phyloP scores from a whole-genome alignment of 1,140 invertebrate genomes.

The Bombus balteatus region DNA sequence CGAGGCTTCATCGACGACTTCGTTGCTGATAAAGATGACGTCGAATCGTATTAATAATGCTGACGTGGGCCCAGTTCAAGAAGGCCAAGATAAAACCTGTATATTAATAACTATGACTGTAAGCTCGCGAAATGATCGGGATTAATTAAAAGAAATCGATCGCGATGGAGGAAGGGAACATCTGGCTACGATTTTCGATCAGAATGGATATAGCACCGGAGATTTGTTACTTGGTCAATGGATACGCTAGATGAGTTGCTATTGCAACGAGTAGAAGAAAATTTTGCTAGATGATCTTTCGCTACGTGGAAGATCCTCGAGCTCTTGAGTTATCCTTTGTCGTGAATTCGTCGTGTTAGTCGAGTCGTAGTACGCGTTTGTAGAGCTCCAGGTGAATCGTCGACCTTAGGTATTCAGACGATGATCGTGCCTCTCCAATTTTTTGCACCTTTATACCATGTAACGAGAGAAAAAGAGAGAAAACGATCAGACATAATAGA shows the following conservation, averaged over 20 bases:
- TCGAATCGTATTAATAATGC: constrained; percentile 17
- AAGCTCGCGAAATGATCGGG: no score
- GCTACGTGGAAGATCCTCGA: not conserved
- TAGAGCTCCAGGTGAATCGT: constrained; percentile 37
- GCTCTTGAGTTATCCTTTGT: not conserved
- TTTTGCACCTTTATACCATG: constrained; percentile 68
- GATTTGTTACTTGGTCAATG: not conserved
- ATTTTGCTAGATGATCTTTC: not conserved
- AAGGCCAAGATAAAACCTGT: not conserved
- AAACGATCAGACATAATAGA: not conserved
- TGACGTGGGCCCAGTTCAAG: constrained; percentile 5
- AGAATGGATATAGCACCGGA: not conserved
- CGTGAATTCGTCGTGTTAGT: constrained; percentile 14
- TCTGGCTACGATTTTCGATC: not conserved
- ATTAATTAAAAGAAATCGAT: not conserved
- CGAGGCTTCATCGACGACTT: not conserved
- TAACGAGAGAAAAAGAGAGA: constrained; percentile 3
- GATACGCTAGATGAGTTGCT: not conserved
- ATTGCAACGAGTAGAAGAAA: not conserved
- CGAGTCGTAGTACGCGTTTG: constrained; percentile 16
- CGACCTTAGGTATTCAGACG: constrained; percentile 23
- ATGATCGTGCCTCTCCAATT: constrained; percentile 61
- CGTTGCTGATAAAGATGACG: constrained; percentile 29
- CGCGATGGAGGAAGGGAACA: not conserved
- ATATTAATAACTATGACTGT: constrained; percentile 2